Conservation (phyloP, 2,888 invertebrate species). For the Stenotaenia linearis region DNA sequence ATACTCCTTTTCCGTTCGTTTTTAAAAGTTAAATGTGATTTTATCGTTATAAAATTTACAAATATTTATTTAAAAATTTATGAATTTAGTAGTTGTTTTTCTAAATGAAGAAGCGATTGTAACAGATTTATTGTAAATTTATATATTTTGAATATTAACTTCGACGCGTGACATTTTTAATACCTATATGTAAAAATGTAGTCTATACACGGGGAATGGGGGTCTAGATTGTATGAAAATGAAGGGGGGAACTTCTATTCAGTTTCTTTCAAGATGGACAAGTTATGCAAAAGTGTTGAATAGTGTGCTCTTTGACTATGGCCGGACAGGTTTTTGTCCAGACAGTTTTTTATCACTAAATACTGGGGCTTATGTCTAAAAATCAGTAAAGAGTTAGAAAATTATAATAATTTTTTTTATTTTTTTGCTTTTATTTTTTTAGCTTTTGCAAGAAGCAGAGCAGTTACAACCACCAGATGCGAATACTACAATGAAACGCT, state of each 20-base stretch:
- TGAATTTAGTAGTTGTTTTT: too few relatives aligned
- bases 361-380: not conserved
- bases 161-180: too few relatives aligned
- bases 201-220: not conserved
- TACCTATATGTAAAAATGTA: not conserved
- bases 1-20: too few relatives aligned
- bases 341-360: not conserved
- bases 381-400: not conserved
- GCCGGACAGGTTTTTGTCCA: not conserved
- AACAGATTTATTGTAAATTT: too few relatives aligned
- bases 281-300: not conserved
- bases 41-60: too few relatives aligned
- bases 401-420: not conserved
- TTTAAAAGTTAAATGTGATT: not conserved
- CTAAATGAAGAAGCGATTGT: too few relatives aligned
- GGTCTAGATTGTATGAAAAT: not conserved
- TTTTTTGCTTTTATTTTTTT: conserved; percentile 16
- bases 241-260: not conserved
- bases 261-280: not conserved
- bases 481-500: conserved; percentile 62
- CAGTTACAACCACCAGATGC: conserved; percentile 54
- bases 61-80: too few relatives aligned
- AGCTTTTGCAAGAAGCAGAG: conserved; percentile 31
- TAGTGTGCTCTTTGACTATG: not conserved
- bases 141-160: too few relatives aligned